Base-by-base conservation (phyloP, 2,888 invertebrate genomes). In the Sphinx pinastri region DNA sequence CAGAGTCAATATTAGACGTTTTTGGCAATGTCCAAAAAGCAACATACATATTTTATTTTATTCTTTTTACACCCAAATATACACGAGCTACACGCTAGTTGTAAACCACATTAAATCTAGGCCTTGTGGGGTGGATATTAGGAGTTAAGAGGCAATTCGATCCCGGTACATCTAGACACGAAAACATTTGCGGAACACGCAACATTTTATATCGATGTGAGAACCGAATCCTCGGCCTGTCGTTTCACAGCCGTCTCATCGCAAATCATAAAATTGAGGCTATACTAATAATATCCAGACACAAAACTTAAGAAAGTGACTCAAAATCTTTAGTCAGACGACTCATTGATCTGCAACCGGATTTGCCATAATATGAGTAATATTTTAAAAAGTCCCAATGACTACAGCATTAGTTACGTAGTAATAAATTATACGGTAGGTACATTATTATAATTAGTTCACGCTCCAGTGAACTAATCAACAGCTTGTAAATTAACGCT, bases 391-490 rank as follows among this genome's bases (percentile, higher is more conserved):
- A n/a, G 12, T 16, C 19, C 45, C 60, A 19, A 49, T 47, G 47
- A 49, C 12, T 19, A 49, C 45, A 16, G 45, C 16, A 47, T 47
- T 16, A 12, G 1, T 25, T 25, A 25, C 25, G 16, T 4, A 60
- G 38, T 47, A 12, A 45, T 16, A 57, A 72, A 70, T 70, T 78
- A 70, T 69, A 68, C 73, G 75, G 69, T 72, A 74, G 70, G 71
- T 68, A 76, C 38, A 3, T 38, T 38, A 74, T 73, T 69, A 74
- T 78, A 79, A 81, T 81, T 76, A 76, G 74, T 76, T 79, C 72
- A 74, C 73, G 79, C 76, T 76, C 73, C 68, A 79, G 74, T 77
- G 73, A 77, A 69, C 59, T 78, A 77, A 74, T 73, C 73, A 74
- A 71, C 74, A 78, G 68, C 68, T 76, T 74, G 77, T 63, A 73